Conservation (phyloP, 2,797 vertebrate genomes). For the Capromys pilorides region DNA sequence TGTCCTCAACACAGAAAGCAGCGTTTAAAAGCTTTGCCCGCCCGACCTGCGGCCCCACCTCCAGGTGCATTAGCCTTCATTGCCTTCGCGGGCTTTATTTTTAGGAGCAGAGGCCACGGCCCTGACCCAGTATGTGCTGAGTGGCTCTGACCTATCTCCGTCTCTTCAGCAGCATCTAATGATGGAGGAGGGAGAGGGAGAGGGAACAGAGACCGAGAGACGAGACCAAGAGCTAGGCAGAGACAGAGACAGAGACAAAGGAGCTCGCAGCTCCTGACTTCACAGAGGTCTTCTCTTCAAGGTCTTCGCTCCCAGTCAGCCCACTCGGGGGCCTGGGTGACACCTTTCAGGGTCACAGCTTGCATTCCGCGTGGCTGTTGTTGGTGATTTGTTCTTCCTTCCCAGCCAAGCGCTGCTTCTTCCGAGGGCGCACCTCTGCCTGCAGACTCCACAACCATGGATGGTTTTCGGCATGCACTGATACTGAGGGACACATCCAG, state of each 20-base stretch:
- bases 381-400: neutral
- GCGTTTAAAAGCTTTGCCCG: conserved; percentile 73
- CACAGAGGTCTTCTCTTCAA: neutral
- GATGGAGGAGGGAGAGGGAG: neutral
- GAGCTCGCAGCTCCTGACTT: neutral
- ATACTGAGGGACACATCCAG: conserved; percentile 27
- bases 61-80: conserved; percentile 72
- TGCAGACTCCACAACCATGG: neutral
- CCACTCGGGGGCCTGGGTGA: neutral
- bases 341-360: neutral
- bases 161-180: conserved; percentile 2
- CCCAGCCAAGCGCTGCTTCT: neutral
- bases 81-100: conserved; percentile 65
- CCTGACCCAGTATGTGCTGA: conserved; percentile 36
- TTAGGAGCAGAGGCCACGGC: conserved; percentile 68
- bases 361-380: neutral
- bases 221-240: too few relatives aligned
- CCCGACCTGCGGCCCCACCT: conserved; percentile 71
- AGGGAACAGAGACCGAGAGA: neutral
- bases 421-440: too few relatives aligned
- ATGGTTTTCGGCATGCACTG: neutral
- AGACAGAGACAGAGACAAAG: too few relatives aligned
- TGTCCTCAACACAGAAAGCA: neutral
- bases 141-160: neutral
- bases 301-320: neutral